Evolutionary conservation across 1,140 invertebrate genomes (phyloP).

Genomic region (Condylostylus longicornis): DNA sequence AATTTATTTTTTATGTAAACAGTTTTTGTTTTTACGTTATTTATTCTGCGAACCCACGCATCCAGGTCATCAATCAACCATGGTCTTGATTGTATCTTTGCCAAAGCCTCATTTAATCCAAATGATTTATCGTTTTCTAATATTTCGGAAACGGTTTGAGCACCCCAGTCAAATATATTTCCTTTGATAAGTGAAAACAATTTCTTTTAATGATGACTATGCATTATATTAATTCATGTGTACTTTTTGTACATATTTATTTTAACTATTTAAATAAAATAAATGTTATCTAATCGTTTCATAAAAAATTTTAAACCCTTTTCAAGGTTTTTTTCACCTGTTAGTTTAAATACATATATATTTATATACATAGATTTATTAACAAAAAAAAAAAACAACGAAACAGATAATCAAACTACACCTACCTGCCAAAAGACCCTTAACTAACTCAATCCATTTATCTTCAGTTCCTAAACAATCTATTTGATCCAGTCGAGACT

Average conservation of each 20-base stretch:
- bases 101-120: conserved; percentile 65
- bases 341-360: too few relatives aligned
- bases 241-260: too few relatives aligned
- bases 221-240: too few relatives aligned
- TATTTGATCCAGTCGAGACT: conserved; percentile 38
- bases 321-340: too few relatives aligned
- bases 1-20: neutral
- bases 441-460: conserved; percentile 43
- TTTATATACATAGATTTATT: too few relatives aligned
- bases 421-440: conserved; percentile 43
- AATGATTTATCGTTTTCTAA: conserved; percentile 59
- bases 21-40: neutral
- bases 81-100: conserved; percentile 59
- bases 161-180: conserved; percentile 97
- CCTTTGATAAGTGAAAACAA: conserved; percentile 45
- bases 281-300: too few relatives aligned
- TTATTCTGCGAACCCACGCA: conserved; percentile 61
- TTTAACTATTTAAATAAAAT: too few relatives aligned
- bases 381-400: too few relatives aligned
- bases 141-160: conserved; percentile 69
- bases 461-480: conserved; percentile 38
- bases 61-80: conserved; percentile 84
- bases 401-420: too few relatives aligned
- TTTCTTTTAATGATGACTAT: neutral
- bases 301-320: too few relatives aligned